Evolutionary conservation across 2,888 invertebrate species (phyloP).

Genomic region (Rhimphoctona megacephalus): DNA sequence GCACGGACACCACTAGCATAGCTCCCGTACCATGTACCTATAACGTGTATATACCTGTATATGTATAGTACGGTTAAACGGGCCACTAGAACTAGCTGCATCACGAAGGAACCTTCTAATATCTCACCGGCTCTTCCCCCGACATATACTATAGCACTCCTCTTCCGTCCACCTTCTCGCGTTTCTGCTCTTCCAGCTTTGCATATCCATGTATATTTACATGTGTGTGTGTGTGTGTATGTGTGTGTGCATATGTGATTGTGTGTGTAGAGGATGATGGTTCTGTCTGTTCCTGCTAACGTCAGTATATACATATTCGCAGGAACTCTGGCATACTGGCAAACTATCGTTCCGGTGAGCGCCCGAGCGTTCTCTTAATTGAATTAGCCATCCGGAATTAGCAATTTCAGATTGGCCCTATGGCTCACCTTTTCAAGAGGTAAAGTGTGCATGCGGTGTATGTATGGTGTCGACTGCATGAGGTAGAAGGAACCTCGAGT

Average conservation of each 20-base stretch:
- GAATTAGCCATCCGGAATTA: slow-evolving; percentile 83
- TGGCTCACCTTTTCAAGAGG: slow-evolving; percentile 66
- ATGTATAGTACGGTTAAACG: slow-evolving; percentile 38
- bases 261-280: slow-evolving; percentile 9
- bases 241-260: not conserved
- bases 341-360: slow-evolving; percentile 60
- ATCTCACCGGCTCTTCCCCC: slow-evolving; percentile 66
- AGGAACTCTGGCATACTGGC: slow-evolving; percentile 37
- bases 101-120: slow-evolving; percentile 70
- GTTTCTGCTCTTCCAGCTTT: slow-evolving; percentile 41
- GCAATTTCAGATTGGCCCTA: slow-evolving; percentile 81
- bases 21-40: slow-evolving; percentile 15
- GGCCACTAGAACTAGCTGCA: slow-evolving; percentile 70
- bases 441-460: not conserved
- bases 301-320: slow-evolving; percentile 30
- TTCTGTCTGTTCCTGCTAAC: slow-evolving; percentile 50
- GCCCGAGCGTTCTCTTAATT: slow-evolving; percentile 81
- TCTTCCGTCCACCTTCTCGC: slow-evolving; percentile 20
- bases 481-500: slow-evolving; percentile 12
- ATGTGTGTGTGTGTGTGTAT: slow-evolving; percentile 11
- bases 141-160: slow-evolving; percentile 1
- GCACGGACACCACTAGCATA: slow-evolving; percentile 27
- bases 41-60: slow-evolving; percentile 12
- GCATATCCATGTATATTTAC: not conserved
- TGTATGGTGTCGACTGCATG: not conserved